Base-by-base conservation (phyloP, 2,888 invertebrate genomes). In the Gibbula magus region DNA sequence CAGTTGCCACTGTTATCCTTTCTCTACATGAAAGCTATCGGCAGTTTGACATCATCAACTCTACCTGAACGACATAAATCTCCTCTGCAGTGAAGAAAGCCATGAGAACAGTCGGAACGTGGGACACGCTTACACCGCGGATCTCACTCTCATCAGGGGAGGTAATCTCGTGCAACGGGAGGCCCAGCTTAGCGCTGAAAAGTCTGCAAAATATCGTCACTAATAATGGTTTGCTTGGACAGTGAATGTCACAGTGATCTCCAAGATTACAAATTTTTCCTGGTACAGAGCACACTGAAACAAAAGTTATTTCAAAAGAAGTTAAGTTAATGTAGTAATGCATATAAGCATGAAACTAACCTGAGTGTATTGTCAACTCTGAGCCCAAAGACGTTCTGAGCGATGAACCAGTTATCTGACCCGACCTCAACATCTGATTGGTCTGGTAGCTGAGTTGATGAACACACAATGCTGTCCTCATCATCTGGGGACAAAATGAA, bases 61-160 rank as follows among this genome's bases (percentile, higher is more conserved):
- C 1, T 80, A 86, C 86, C 81, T 85, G 84, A 75, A 86, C 25
- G 0, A 84, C 32, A 70, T 80, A 84, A 13, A 86, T 73, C 77
- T 82, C 78, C 39, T 77, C 67, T n/a, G 73, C 66, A 32, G 86
- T 85, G 53, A 79, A 84, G 25, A 85, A 75, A 18, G 79, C 83
- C 29, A 80, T 51, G 75, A 80, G 81, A 18, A 80, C 54, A 35
- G 73, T 79, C 32, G 84, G 84, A 29, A 81, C 32, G 56, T 82
- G 73, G 22, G 52, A 75, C 25, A 80, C 75, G 61, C 81, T 82
- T 2, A 82, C 75, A 18, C 84, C 83, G 18, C 67, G 51, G 35
- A 86, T 73, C 5, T 53, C 54, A 13, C 77, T 67, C 5, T 80
- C 80, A 76, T 82, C 83, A 22, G 81, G 77, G 39, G 81, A 70